phyloP scores from a whole-genome alignment of 37 sponge, comb jelly and placozoan species.

The Spongia lamella region DNA sequence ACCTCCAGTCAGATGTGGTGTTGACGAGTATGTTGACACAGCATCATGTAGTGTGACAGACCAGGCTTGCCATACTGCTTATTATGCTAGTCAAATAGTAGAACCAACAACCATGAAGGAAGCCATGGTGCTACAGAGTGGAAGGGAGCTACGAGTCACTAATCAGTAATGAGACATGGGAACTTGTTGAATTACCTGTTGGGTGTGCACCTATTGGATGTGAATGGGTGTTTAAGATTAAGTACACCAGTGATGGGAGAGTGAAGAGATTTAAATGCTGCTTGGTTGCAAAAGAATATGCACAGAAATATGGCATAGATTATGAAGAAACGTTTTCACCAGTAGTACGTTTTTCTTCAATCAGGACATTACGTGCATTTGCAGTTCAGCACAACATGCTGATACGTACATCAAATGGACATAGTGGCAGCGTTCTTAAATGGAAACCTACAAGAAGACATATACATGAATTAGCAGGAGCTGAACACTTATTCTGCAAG shows the following conservation, averaged over 20 bases:
- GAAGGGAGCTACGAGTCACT: slow-evolving; percentile 28
- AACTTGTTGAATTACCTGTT: not conserved
- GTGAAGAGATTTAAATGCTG: not conserved
- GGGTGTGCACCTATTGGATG: not conserved
- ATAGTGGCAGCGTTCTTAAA: slow-evolving; percentile 4
- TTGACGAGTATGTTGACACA: too few species aligned
- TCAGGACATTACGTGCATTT: not conserved
- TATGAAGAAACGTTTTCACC: slow-evolving; percentile 21
- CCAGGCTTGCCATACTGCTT: not conserved
- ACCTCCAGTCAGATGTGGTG: too few species aligned
- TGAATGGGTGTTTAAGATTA: slow-evolving; percentile 16
- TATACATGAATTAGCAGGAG: not conserved
- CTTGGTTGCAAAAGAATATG: slow-evolving; percentile 13
- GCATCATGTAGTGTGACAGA: too few species aligned
- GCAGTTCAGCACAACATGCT: slow-evolving; percentile 4
- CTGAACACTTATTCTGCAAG: not conserved
- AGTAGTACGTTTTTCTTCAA: slow-evolving; percentile 25
- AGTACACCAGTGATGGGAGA: not conserved
- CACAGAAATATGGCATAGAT: slow-evolving; percentile 23
- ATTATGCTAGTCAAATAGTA: not conserved
- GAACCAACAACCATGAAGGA: not conserved
- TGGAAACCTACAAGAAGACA: slow-evolving; percentile 10
- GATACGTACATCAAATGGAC: slow-evolving; percentile 25
- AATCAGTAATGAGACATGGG: not conserved
- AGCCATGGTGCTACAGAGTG: not conserved